phyloP scores from a whole-genome alignment of 2,797 vertebrate species.

The Peromyscus eremicus region DNA sequence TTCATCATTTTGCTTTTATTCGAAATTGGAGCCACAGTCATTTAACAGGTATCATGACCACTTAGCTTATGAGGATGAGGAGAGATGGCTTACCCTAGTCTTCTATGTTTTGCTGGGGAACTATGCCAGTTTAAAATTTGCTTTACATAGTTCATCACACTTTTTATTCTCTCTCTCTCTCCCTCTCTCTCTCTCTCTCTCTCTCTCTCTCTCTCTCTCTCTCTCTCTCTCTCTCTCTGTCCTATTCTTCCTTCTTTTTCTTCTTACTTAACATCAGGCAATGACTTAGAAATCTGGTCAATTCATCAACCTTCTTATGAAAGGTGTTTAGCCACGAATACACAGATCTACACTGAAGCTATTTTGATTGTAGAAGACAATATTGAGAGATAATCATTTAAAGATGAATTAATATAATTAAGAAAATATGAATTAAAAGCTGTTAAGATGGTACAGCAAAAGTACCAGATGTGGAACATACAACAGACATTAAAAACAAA shows the following conservation, averaged over 20 bases:
- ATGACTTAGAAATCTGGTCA: slow-evolving; percentile 26
- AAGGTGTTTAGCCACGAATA: slow-evolving; percentile 17
- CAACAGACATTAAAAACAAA: background rate
- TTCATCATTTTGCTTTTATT: slow-evolving; percentile 37
- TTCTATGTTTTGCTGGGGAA: slow-evolving; percentile 50
- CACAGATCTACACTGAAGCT: background rate
- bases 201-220: rapidly evolving
- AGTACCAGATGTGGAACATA: rapidly evolving
- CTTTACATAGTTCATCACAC: slow-evolving; percentile 22
- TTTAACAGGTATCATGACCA: slow-evolving; percentile 17
- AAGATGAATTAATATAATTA: slow-evolving; percentile 24
- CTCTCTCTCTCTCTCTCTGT: background rate
- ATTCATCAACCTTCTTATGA: slow-evolving; percentile 32
- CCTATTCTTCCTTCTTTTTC: background rate
- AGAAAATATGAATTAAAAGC: background rate
- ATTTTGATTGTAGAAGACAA: background rate
- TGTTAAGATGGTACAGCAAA: background rate
- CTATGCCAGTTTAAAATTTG: slow-evolving; percentile 46
- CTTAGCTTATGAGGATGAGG: background rate
- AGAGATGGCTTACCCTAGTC: background rate
- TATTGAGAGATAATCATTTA: background rate
- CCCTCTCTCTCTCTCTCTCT: background rate
- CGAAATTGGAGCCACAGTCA: background rate
- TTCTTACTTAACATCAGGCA: background rate
- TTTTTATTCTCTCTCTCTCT: background rate